phyloP scores from a whole-genome alignment of 1,140 invertebrate species.

The Drosophila watanabei region DNA sequence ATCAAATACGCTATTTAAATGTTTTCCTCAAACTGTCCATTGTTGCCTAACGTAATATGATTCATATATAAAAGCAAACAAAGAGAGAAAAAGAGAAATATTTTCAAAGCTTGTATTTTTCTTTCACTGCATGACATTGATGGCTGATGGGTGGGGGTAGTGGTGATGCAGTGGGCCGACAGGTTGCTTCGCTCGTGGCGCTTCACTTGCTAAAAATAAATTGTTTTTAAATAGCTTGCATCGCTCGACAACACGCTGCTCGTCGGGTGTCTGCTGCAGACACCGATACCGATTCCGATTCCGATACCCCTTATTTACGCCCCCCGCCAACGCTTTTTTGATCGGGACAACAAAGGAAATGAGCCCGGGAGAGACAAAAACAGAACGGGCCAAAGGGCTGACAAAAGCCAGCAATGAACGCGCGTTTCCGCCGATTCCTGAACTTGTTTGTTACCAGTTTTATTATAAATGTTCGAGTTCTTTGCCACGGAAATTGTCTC shows the following conservation, averaged over 20 bases:
- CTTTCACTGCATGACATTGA: neutral
- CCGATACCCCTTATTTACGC: slow-evolving; percentile 31
- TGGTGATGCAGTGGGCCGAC: slow-evolving; percentile 39
- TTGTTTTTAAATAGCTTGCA: slow-evolving; percentile 81
- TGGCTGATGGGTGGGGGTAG: slow-evolving; percentile 1
- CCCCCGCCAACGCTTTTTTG: neutral
- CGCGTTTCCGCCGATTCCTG: slow-evolving; percentile 60
- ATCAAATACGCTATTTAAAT: neutral
- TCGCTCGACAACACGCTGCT: slow-evolving; percentile 43
- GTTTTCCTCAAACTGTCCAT: neutral
- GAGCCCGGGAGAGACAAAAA: slow-evolving; percentile 25
- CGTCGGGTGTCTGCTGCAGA: slow-evolving; percentile 39
- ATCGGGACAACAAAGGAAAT: slow-evolving; percentile 23
- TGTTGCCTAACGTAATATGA: neutral
- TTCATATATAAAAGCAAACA: neutral
- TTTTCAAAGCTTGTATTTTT: neutral
- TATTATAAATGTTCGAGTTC: slow-evolving; percentile 30
- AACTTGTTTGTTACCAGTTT: slow-evolving; percentile 79
- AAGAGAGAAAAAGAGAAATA: too few species aligned
- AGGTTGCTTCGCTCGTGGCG: slow-evolving; percentile 67
- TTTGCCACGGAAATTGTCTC: slow-evolving; percentile 52
- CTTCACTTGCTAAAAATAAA: slow-evolving; percentile 78
- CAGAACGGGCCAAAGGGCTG: slow-evolving; percentile 34
- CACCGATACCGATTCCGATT: slow-evolving; percentile 12
- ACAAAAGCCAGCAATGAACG: slow-evolving; percentile 66